Evolutionary conservation across 2,113 vertebrate species (phyloP).

Genomic region (Shinisaurus crocodilurus): DNA sequence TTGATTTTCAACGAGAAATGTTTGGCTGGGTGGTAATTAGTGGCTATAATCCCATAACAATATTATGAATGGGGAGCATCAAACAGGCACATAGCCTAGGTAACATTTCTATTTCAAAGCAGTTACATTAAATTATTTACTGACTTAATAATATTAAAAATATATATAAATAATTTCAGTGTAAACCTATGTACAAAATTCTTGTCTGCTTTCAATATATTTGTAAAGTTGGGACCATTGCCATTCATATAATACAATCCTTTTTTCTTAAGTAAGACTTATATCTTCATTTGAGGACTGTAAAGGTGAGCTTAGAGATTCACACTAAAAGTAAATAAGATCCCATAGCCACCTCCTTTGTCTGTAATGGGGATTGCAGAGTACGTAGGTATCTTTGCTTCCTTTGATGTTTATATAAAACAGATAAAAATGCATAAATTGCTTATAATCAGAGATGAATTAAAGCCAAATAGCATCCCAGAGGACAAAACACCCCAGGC

Average conservation of each 20-base stretch:
- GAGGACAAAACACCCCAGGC: conserved; percentile 76
- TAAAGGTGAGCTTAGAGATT: conserved; percentile 48
- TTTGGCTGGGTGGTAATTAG: background rate
- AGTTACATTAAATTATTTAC: too few species aligned
- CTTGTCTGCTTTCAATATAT: conserved; percentile 19
- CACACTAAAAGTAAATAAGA: conserved; percentile 58
- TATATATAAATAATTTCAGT: conserved; percentile 8
- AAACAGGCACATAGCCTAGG: background rate
- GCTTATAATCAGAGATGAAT: conserved; percentile 77
- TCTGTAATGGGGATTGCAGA: conserved; percentile 63
- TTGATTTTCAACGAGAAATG: background rate
- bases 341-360: conserved; percentile 58
- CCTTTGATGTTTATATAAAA: conserved; percentile 78
- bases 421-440: conserved; percentile 79
- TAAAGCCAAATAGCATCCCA: conserved; percentile 75
- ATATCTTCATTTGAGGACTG: background rate
- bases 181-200: background rate
- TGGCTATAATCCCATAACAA: background rate
- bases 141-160: background rate
- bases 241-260: background rate
- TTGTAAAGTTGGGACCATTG: background rate
- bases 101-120: background rate
- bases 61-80: background rate
- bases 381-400: conserved; percentile 63
- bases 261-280: conserved; percentile 5